Base-by-base conservation (phyloP, 2,113 vertebrate genomes). In the Tichodroma muraria region DNA sequence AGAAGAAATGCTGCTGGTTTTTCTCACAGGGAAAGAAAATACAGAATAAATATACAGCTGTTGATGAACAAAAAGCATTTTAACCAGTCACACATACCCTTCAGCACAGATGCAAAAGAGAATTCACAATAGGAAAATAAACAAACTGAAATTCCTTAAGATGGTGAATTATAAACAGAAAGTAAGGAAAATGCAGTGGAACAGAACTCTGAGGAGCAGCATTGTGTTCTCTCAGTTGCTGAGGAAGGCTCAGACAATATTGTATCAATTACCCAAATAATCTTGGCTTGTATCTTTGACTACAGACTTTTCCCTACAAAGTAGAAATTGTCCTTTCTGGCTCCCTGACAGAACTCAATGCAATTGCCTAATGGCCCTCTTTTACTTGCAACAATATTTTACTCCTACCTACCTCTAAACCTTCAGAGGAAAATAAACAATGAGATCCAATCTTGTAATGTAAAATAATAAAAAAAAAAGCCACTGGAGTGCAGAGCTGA, bases 371-470 rank as follows among this genome's bases (percentile, higher is more conserved):
- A 96, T 96, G 95, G 90, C 49, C 70, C 73, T 91, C 78, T 71
- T 94, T 54, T 70, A 87, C 84, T 89, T 88, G 89, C 83, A 85
- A 96, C 91, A 93, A 18, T 96, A 95, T 96, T 97, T 97, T 96
- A 96, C 90, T 88, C 94, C 95, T 89, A 90, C 92, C 69, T 88
- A 61, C 45, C 75, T 96, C 92, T 85, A 96, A 97, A 96, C 65
- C 94, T 96, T 92, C 90, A 82, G 90, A 97, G 92, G 88, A 97
- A 97, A 97, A 96, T 64, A 96, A 97, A 95, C 95, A 96, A 70
- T 68, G 84, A 77, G 49, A 88, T 97, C 96, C 97, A 97, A 97
- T 96, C 93, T 84, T 92, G 59, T 93, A 97, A 96, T 91, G 95
- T 85, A 97, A 94, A 94, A 96, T 85, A 95, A 92, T 95, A 76